Evolutionary conservation across 2,113 vertebrate genomes (phyloP), one percentile per base, ranked within the genome.

Genomic region (Megaceryle torquata): DNA sequence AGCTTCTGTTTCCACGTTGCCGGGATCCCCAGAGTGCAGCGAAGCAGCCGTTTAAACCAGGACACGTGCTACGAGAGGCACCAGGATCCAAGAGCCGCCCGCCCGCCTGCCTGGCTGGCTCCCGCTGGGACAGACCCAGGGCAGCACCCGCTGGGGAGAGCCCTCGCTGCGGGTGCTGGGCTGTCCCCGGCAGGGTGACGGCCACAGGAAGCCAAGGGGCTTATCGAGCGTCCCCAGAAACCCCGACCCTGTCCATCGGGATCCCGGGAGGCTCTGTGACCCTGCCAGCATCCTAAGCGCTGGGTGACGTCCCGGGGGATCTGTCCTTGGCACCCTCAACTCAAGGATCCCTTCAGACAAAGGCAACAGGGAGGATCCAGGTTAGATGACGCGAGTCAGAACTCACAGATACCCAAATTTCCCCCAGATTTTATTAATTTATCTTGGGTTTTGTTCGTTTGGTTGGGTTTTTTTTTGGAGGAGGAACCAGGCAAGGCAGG

Each of bases 21-120:
- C 21, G 43, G 77, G 56, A 67, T 89, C 83, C 97, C 95, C 95
- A 78, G 86, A 88, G 93, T 39, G 74, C 59, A 50, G 96, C 65
- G 50, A 96, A 95, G 96, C 91, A 14, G 96, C 82, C 91, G 94
- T 91, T 92, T 86, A 90, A 94, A 85, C 10, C 3, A 29, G 91
- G 80, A 67, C 81, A 79, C 91, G 96, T 95, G 96, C 97, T 87
- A 72, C 64, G 89, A 91, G 92, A 86, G 95, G 91, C 70, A 74
- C 87, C 90, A 63, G 91, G 91, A 57, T 61, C 88, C 96, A 43
- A 78, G 92, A 86, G 87, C 57, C n/a, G 35, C 89, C 95, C 77
- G 78, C 71, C 91, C 53, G 5, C 59, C 71, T 29, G 60, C 89
- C 78, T 89, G 72, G 82, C 86, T 19, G 10, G 48, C 19, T 86